Base-by-base conservation (phyloP, 2,113 vertebrate species). In the Cavia porcellus region DNA sequence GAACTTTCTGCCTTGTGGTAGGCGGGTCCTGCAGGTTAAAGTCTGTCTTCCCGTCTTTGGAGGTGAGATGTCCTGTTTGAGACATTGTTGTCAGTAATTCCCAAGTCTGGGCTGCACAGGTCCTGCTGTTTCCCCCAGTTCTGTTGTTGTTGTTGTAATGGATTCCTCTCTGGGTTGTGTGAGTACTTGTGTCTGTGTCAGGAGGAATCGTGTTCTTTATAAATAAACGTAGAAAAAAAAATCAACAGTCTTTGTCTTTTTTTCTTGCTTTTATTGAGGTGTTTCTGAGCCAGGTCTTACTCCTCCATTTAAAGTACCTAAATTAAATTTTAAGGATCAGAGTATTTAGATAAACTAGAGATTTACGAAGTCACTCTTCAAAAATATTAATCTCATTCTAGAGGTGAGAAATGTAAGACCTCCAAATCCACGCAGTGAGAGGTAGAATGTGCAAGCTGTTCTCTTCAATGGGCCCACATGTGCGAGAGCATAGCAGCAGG, bases 191-290 rank as follows among this genome's bases (percentile, higher is more conserved):
- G 77, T 96, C 38, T 96, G 68, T 50, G 84, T 93, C 32, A 55
- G 28, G 90, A 96, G 64, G 83, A 93, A 19, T 61, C 55, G 30
- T 97, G 84, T 90, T 97, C 95, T 98, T 98, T 97, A 80, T 97
- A 98, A 98, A 98, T 98, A 98, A 98, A 98, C 47, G 57, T 94
- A 93, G 92, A 80, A 45, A 94, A 95, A 81, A 80, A 92, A 75
- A 82, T 15, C 74, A 17, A 5, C 24, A 15, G 8, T 19, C 24
- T 86, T 83, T 74, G 86, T 95, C 47, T 96, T 0, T 61, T 59
- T 22, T 25, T 38, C 10, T 28, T n/a, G 25, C 2, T 20, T 85
- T 92, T 90, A 79, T 68, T 80, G 80, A 82, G 62, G 9, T 95
- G 55, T 35, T 72, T 95, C 52, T 70, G 62, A 90, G 35, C 38